Base-by-base conservation (phyloP, 2,113 vertebrate genomes). In the Syngnathus typhle region DNA sequence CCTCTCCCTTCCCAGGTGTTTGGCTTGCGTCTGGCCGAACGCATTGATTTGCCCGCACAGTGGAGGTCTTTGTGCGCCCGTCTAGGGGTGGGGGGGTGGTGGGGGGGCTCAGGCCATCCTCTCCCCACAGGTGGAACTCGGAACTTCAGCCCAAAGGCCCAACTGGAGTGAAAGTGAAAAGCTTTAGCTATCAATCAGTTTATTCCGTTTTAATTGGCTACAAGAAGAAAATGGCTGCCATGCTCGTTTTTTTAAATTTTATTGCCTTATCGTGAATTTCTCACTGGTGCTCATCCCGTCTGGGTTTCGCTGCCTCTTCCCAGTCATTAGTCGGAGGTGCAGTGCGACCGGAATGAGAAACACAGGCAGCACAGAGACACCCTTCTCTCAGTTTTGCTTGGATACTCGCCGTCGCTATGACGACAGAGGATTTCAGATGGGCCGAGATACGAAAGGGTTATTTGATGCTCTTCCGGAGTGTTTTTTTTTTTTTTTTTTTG, bases 261-360 rank as follows among this genome's bases (percentile, higher is more conserved):
- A 68, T 73, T 72, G 67, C 73, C 52, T 38, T 72, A 49, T 46
- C 41, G 72, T 64, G 15, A 70, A 58, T 52, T 21, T 69, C 69
- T 71, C 61, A 4, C 54, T 37, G 38, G 54, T 19, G 23, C 44
- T 76, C 62, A 58, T 82, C 73, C 49, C 16, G 15, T 23, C 63
- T 47, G 27, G 12, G 43, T 23, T 56, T 67, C 13, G 6, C 41
- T 39, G 23, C 36, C 23, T 61, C 52, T 27, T 32, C 52, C 58
- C 11, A 62, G 60, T 62, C 61, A 62, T 76, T 75, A 64, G 67
- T 72, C 61, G 16, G 71, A 41, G 60, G 73, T 52, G 67, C 74
- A 75, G 76, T 80, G 85, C 68, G 82, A 84, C 73, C 67, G 9
- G 88, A 88, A 88, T 88, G 72, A 86, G 84, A 86, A 91, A 83